phyloP scores from a whole-genome alignment of 2,113 vertebrate species.

The Uropsilus gracilis region DNA sequence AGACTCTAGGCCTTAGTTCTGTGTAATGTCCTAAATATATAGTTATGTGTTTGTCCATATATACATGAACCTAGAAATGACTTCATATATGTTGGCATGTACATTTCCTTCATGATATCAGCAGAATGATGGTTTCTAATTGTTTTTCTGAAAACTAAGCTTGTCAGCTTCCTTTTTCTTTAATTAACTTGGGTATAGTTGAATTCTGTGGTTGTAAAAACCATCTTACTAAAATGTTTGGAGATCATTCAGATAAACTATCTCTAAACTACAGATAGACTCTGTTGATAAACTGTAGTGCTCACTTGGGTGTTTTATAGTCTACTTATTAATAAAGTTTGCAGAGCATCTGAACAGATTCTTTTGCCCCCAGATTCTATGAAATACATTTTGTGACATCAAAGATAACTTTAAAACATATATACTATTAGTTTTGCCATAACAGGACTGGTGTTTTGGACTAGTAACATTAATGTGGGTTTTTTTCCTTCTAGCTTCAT shows the following conservation, averaged over 20 bases:
- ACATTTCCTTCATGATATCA: constrained; percentile 6
- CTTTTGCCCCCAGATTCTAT: neutral
- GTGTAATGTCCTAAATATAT: constrained; percentile 11
- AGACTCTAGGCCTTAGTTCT: neutral
- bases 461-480: neutral
- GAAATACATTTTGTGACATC: constrained; percentile 48
- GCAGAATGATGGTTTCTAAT: constrained; percentile 26
- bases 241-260: neutral
- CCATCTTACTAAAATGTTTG: constrained; percentile 36
- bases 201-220: constrained; percentile 29
- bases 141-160: constrained; percentile 6
- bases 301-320: neutral
- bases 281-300: constrained; percentile 3
- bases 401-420: constrained; percentile 47
- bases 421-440: constrained; percentile 35
- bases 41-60: neutral
- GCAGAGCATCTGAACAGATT: constrained; percentile 36
- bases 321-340: constrained; percentile 34
- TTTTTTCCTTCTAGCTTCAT: constrained; percentile 4
- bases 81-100: neutral
- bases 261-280: neutral
- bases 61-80: neutral
- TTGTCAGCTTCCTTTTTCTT: constrained; percentile 35
- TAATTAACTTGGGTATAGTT: constrained; percentile 22
- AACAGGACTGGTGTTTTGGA: constrained; percentile 28